Base-by-base conservation (phyloP, 2,888 invertebrate species). In the Rhimphoctona megacephalus region DNA sequence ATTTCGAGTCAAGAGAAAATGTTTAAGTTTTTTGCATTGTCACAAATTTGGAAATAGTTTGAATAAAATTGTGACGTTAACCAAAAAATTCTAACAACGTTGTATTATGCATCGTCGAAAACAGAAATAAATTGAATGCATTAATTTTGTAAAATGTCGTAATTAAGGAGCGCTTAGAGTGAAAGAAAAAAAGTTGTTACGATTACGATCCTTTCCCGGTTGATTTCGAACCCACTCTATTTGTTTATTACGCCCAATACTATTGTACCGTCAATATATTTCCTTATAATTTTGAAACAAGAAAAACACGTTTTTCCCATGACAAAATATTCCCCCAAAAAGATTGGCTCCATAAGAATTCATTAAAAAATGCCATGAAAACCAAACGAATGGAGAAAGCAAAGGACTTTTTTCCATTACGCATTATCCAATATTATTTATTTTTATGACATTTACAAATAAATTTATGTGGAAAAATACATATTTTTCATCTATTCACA, bases 391-490 rank as follows among this genome's bases (percentile, higher is more conserved):
- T 66, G 64, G 25, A 64, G 9, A 64, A 77, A 77, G 46, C 46
- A 46, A 77, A 64, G 61, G 76, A 46, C 61, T 61, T 30, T 7
- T 46, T 46, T 22, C 33, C 46, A 52, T 72, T 52, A 19, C 33
- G 11, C 76, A n/a, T 77, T 9, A 61, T 77, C 33, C 76, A 30
- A 77, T 8, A 77, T 46, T 25, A 61, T 77, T 64, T 64, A 77
- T 77, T 77, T 66, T 30, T 64, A 46, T 64, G 46, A 66, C 30
- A 77, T 77, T 64, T 77, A 64, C 76, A 77, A 77, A 64, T 77
- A 64, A 77, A 46, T 61, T 77, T 64, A 46, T 49, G 76, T 64
- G 76, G 76, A 76, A 77, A 77, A 77, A 77, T 77, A 77, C 64
- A 77, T 49, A 61, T 64, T 77, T 43, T 19, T 46, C 43, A 25